Evolutionary conservation across 35 echinoderm and acorn worm genomes (phyloP).

Genomic region (Ophiothrix spiculata): DNA sequence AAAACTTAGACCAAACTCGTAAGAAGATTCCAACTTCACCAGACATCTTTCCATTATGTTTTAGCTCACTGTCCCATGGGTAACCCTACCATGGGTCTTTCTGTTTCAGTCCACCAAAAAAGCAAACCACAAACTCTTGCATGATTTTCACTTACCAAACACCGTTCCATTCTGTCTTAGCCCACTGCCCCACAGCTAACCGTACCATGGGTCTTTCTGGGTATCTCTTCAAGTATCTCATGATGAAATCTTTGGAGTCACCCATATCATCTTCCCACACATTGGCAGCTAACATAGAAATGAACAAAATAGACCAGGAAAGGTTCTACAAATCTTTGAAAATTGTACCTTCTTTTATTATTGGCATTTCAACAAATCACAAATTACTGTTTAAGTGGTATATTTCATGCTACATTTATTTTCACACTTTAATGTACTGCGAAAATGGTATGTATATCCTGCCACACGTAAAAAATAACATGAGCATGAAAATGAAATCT

Average conservation of each 20-base stretch:
- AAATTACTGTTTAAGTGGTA: no score
- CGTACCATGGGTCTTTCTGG: conserved; percentile 80
- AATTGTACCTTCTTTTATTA: no score
- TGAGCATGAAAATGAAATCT: no score
- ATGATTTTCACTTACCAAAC: conserved; percentile 49
- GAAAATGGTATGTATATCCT: no score
- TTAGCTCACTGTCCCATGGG: not conserved
- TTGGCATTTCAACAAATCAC: no score
- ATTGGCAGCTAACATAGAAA: conserved; percentile 66
- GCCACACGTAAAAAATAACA: no score
- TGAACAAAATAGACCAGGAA: no score
- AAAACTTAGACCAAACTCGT: not conserved
- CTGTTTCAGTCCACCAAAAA: not conserved
- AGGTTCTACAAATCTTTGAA: no score
- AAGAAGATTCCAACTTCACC: not conserved
- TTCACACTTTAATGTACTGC: no score
- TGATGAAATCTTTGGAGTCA: conserved; percentile 68
- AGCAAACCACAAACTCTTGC: not conserved
- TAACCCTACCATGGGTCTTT: not conserved
- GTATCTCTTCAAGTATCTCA: conserved; percentile 83
- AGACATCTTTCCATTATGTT: no score
- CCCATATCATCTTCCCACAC: conserved; percentile 90
- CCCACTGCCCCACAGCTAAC: conserved; percentile 26
- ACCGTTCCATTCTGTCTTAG: conserved; percentile 86
- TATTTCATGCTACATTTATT: no score